Percentiles rank a stretch among this genome's conserved stretches.
Evolutionary conservation across 2,888 invertebrate genomes (phyloP).

Genomic region (Sthenelais limicola): DNA sequence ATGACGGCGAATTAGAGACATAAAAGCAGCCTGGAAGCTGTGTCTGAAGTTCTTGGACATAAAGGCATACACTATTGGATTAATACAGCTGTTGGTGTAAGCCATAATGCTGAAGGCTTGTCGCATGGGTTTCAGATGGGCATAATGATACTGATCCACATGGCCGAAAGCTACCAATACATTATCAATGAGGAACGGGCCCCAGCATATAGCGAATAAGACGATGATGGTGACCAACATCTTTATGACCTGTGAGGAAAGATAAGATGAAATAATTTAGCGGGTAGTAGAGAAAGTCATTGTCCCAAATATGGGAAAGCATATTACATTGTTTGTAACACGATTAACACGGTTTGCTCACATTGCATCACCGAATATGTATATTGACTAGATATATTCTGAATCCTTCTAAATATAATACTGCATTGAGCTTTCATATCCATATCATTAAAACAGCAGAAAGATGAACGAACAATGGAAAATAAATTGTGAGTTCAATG

Average conservation of each 20-base stretch:
- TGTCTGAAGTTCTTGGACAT: conserved; percentile 81
- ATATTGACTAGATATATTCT: too few relatives aligned
- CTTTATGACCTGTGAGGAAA: conserved; percentile 80
- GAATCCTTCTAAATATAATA: too few relatives aligned
- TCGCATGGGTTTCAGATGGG: conserved; percentile 77
- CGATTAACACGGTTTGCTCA: too few relatives aligned
- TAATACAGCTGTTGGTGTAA: conserved; percentile 82
- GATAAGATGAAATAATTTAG: too few relatives aligned
- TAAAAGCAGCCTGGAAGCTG: conserved; percentile 63
- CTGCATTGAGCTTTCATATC: too few relatives aligned
- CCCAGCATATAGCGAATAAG: conserved; percentile 81
- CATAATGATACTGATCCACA: conserved; percentile 74
- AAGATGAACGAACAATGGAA: too few relatives aligned
- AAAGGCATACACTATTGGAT: conserved; percentile 83
- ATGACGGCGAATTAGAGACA: conserved; percentile 19
- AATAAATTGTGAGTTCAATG: too few relatives aligned
- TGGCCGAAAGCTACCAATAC: conserved; percentile 78
- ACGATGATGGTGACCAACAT: conserved; percentile 82
- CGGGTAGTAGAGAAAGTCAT: too few relatives aligned
- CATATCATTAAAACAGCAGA: too few relatives aligned
- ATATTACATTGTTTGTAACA: too few relatives aligned
- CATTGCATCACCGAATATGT: too few relatives aligned
- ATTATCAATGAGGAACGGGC: conserved; percentile 79
- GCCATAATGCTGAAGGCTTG: conserved; percentile 79
- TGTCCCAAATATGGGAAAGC: too few relatives aligned